Percentiles rank a stretch among this genome's conserved stretches.
phyloP scores from a whole-genome alignment of 2,888 invertebrate genomes.

The Argyresthia albistria region DNA sequence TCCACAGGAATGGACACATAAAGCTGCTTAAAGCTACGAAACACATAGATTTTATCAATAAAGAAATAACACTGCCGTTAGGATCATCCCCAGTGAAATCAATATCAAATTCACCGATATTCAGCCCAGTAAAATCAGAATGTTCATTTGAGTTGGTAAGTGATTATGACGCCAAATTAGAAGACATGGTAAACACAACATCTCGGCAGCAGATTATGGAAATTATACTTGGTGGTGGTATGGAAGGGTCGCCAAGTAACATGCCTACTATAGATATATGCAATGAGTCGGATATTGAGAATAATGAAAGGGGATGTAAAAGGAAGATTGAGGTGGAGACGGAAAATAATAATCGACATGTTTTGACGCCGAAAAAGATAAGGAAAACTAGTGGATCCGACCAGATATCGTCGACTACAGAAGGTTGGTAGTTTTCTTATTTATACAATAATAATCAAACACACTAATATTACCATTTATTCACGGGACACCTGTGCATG shows the following conservation, averaged over 20 bases:
- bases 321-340: constrained; percentile 44
- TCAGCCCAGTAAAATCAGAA: constrained; percentile 58
- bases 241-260: constrained; percentile 34
- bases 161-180: constrained; percentile 56
- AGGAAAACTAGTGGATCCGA: constrained; percentile 53
- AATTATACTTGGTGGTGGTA: constrained; percentile 54
- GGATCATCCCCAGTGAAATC: constrained; percentile 10
- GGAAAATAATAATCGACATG: constrained; percentile 43
- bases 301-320: constrained; percentile 28
- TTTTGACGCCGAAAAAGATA: constrained; percentile 46
- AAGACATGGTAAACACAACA: constrained; percentile 58
- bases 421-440: neutral
- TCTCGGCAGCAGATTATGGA: constrained; percentile 64
- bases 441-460: too few species aligned
- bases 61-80: constrained; percentile 42
- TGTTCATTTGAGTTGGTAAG: constrained; percentile 52
- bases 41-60: constrained; percentile 34
- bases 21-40: constrained; percentile 34
- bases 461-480: too few species aligned
- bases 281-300: constrained; percentile 39
- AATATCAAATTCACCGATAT: constrained; percentile 16
- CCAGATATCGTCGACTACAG: constrained; percentile 55
- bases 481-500: too few species aligned
- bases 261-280: constrained; percentile 53
- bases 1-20: constrained; percentile 47